Conservation (phyloP, 2,888 invertebrate species). For the Euproctis similis region DNA sequence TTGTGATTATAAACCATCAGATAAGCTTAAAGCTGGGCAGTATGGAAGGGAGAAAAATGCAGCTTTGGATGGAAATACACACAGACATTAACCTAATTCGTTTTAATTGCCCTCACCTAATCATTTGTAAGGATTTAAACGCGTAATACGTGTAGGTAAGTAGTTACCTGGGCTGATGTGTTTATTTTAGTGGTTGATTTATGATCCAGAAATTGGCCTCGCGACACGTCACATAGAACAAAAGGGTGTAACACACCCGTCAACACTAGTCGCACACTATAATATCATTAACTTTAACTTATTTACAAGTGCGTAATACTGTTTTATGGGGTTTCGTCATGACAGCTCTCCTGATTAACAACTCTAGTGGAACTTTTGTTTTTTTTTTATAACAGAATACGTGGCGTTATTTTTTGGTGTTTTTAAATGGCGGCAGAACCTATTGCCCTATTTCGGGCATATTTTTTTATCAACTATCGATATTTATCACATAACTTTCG, state of each 20-base stretch:
- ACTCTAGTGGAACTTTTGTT: too few species aligned
- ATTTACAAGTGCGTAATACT: constrained; percentile 28
- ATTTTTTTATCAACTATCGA: too few species aligned
- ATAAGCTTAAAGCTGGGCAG: constrained; percentile 52
- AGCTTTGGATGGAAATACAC: constrained; percentile 32
- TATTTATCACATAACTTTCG: too few species aligned
- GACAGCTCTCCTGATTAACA: constrained; percentile 24
- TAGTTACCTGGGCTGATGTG: constrained; percentile 27
- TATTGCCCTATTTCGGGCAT: too few species aligned
- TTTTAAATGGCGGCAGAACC: too few species aligned
- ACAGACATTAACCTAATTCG: constrained; percentile 74
- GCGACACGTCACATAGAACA: constrained; percentile 42
- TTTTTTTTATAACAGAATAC: too few species aligned
- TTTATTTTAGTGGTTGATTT: constrained; percentile 47
- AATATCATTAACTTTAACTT: constrained; percentile 27
- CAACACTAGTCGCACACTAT: constrained; percentile 38
- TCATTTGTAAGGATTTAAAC: constrained; percentile 59
- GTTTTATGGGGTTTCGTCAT: constrained; percentile 21
- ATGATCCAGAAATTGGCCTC: constrained; percentile 42
- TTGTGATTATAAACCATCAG: constrained; percentile 73
- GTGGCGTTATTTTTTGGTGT: too few species aligned
- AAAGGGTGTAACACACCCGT: constrained; percentile 38
- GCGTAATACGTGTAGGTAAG: constrained; percentile 36
- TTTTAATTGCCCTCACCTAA: constrained; percentile 70
- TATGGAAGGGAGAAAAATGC: too few species aligned